A percentile compares a stretch with the other conserved stretches of the same genome.
Conservation (phyloP, 2,113 vertebrate genomes). For the Ivindomyrus marchei region DNA sequence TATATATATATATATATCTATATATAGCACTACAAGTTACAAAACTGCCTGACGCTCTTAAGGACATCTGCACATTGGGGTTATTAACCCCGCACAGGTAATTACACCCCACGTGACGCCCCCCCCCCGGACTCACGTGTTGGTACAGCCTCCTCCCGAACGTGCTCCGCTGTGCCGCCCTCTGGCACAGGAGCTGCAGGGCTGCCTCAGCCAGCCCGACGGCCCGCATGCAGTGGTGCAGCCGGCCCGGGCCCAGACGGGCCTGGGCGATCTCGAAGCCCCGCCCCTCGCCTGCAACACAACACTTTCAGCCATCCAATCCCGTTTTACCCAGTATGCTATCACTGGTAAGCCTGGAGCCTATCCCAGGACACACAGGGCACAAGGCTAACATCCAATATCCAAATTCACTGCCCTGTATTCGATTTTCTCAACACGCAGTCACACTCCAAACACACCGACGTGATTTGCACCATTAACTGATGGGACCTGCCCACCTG, state of each 20-base stretch:
- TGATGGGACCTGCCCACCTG: background rate
- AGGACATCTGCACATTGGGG: no score
- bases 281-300: conserved; percentile 73
- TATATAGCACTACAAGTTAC: no score
- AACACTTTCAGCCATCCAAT: background rate
- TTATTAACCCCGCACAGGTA: background rate
- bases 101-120: background rate
- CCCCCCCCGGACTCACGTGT: conserved; percentile 62
- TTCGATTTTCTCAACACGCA: background rate
- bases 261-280: conserved; percentile 89
- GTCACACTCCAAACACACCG: background rate
- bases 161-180: conserved; percentile 59
- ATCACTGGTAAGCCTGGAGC: background rate
- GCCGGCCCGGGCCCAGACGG: conserved; percentile 77
- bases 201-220: conserved; percentile 72
- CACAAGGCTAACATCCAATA: background rate
- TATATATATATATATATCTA: no score
- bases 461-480: background rate
- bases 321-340: background rate
- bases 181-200: conserved; percentile 73
- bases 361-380: background rate
- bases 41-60: no score
- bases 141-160: conserved; percentile 79
- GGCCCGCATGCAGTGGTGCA: conserved; percentile 88
- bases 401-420: background rate